Evolutionary conservation across 1,140 invertebrate species (phyloP).

Genomic region (Rhyzopertha dominica): DNA sequence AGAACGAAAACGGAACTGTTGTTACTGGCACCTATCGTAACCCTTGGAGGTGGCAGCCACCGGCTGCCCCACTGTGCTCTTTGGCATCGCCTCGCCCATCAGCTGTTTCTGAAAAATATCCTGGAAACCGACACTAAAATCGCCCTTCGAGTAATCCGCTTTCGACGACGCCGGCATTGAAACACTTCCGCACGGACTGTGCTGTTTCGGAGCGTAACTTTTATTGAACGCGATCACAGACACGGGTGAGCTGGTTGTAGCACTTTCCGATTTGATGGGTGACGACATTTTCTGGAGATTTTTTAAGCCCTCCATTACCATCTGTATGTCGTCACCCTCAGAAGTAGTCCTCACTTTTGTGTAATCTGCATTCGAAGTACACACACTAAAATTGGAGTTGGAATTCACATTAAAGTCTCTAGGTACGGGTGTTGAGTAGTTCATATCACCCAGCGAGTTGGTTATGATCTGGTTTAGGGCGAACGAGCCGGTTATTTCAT

Average conservation of each 20-base stretch:
- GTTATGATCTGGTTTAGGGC: conserved; percentile 14
- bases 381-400: no score
- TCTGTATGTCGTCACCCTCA: conserved; percentile 39
- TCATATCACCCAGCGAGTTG: conserved; percentile 4
- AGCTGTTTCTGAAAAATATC: conserved; percentile 44
- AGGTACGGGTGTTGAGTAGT: no score
- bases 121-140: conserved; percentile 29
- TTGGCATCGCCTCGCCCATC: conserved; percentile 25
- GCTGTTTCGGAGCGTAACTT: conserved; percentile 33
- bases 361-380: no score
- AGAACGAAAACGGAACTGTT: conserved; percentile 30
- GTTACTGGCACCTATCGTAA: conserved; percentile 18
- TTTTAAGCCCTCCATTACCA: conserved; percentile 41
- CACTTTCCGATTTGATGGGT: conserved; percentile 23
- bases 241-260: conserved; percentile 30
- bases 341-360: no score
- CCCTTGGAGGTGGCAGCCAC: conserved; percentile 19
- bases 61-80: conserved; percentile 12
- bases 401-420: no score
- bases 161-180: conserved; percentile 3
- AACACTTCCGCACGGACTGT: conserved; percentile 8
- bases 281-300: conserved; percentile 39
- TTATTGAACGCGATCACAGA: conserved; percentile 43
- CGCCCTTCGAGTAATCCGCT: conserved; percentile 14
- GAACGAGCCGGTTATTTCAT: conserved; percentile 11